Evolutionary conservation across 2,113 vertebrate genomes (phyloP), one percentile per base, ranked within the genome.

Genomic region (Rhineura floridana): DNA sequence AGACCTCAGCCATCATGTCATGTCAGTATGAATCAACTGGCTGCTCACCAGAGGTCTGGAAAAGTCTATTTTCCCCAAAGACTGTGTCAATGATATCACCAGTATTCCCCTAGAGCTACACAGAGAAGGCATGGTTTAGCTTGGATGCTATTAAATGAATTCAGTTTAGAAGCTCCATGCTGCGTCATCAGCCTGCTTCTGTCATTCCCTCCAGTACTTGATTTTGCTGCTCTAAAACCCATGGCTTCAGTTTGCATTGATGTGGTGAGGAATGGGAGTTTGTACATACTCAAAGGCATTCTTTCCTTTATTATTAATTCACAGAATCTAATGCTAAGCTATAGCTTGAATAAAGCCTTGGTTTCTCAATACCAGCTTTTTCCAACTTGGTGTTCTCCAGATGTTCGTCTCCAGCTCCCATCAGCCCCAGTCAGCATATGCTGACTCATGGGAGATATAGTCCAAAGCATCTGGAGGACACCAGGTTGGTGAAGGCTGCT

Each of bases 11-110:
- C 19, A 36, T 59, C 11, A 87, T 70, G 36, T 78, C 50, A 72
- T 62, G 67, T 81, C 86, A 81, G 65, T 81, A 81, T 81, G 67
- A 73, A 81, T 81, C 86, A 81, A 81, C 67, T 81, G 55, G 77
- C 65, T 87, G 36, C 55, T 87, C 42, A 70, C 39, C 69, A 72
- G 78, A 19, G 78, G 48, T 73, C 78, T 87, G 86, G 67, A 81
- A 44, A 39, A 81, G 39, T 73, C 48, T 73, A 19, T 48, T 87
- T 72, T 59, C 67, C 86, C 50, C 11, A 21, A 48, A 72, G 48
- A 33, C n/a, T 81, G 9, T 1, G 1, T 63, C 75, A 70, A 73
- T 85, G 76, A 50, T 39, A 30, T 33, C 59, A 85, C 1, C 42
- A 2, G 73, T 0, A 2, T 72, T 46, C 92, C 33, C 21, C 59